Evolutionary conservation across 92 coral and sea anemone genomes (phyloP).

Genomic region (Pocillopora meandrina): DNA sequence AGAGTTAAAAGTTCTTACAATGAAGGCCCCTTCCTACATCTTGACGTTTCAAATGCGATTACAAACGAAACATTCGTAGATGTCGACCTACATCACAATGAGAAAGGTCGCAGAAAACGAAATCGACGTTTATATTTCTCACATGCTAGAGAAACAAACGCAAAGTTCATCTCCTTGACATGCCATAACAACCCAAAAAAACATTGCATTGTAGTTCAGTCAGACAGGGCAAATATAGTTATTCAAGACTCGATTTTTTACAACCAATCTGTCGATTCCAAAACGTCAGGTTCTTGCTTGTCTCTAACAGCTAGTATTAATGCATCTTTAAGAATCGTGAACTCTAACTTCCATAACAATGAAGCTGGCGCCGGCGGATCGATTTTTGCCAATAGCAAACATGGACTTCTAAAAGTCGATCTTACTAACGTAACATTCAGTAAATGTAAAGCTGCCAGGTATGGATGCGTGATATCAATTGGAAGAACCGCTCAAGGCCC

Average conservation of each 20-base stretch:
- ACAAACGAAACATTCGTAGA: slow-evolving; percentile 5
- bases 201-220: slow-evolving; percentile 4
- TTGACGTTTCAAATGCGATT: slow-evolving; percentile 4
- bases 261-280: not conserved
- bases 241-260: slow-evolving; percentile 1
- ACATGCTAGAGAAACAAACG: not conserved
- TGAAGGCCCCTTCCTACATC: slow-evolving; percentile 11
- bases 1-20: not conserved
- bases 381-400: not conserved
- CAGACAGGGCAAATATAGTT: slow-evolving; percentile 1
- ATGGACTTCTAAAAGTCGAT: not conserved
- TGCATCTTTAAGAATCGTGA: slow-evolving; percentile 1
- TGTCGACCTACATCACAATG: not conserved
- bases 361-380: slow-evolving; percentile 13
- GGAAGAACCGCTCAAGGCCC: not conserved
- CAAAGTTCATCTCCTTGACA: not conserved
- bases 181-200: not conserved
- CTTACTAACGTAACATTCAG: slow-evolving; percentile 5
- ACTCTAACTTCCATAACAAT: not conserved
- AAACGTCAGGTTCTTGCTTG: not conserved
- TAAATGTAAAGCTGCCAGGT: not conserved
- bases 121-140: not conserved
- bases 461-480: slow-evolving; percentile 11
- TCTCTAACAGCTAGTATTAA: not conserved
- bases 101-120: not conserved